Base-by-base conservation (phyloP, 2,888 invertebrate genomes). In the Sepiola atlantica region DNA sequence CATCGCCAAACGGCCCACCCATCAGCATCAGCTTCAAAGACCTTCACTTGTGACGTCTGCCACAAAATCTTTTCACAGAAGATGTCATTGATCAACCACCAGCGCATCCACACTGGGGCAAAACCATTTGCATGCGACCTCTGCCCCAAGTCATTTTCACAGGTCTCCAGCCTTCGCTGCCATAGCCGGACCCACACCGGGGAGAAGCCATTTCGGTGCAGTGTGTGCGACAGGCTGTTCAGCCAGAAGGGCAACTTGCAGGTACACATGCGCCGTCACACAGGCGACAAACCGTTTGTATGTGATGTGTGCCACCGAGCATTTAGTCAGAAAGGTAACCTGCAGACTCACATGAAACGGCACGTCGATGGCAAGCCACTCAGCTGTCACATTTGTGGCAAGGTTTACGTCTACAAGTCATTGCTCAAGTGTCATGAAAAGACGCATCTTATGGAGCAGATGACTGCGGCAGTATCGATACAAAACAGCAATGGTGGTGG, bases 371-470 rank as follows among this genome's bases (percentile, higher is more conserved):
- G 55, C 45, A 92, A 92, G 55, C 92, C 92, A 0, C 92, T 92
- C 35, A 92, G 92, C n/a, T 92, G 92, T n/a, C 45, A 92, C 20
- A 45, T 92, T 24, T 92, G 92, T 28, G 92, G 92, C 24, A 92
- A 92, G n/a, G 92, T 92, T 55, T 92, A 92, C 10, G 54, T 92
- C 54, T 92, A 92, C 92, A 92, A 92, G 55, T 92, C 92, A n/a
- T n/a, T 92, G 92, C 92, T 92, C 45, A 92, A 92, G 55, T 92
- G 92, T 54, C 92, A 92, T n/a, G 92, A 92, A 35, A 92, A 92
- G 92, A 92, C 92, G 20, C 92, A 92, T n/a, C 92, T 92, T 45
- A 54, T 92, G n/a, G 92, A 92, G 55, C 92, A 92, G 55, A 92
- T 92, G 92, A 54, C 92, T 24, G 92, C 92, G 12, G 45, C 54